These are phyloP conservation scores for Sycophila sp. DNA, from an alignment of 1,140 invertebrate genomes.

Conservation along the genomic window DNA sequence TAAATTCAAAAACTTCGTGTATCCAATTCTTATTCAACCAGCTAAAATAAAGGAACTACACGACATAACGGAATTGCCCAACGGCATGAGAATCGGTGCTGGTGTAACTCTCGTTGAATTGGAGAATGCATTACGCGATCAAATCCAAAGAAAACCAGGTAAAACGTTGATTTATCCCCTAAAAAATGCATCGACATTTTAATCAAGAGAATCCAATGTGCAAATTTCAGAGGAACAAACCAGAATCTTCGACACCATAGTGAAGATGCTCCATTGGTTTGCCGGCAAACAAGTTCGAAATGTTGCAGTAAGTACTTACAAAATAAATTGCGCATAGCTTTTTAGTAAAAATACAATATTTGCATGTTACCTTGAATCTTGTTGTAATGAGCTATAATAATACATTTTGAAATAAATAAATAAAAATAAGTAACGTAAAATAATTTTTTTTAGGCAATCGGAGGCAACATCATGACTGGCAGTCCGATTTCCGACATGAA, in stretches of 20 bases:
- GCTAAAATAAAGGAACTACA: slow-evolving; percentile 77
- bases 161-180: slow-evolving; percentile 29
- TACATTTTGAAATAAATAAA: too few relatives aligned
- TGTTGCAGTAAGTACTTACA: slow-evolving; percentile 70
- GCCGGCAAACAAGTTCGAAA: slow-evolving; percentile 94
- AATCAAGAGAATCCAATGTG: too few relatives aligned
- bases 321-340: background rate
- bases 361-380: background rate
- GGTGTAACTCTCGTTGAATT: slow-evolving; percentile 83
- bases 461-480: slow-evolving; percentile 94
- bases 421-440: too few relatives aligned
- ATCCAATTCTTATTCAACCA: slow-evolving; percentile 84
- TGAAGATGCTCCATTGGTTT: slow-evolving; percentile 93
- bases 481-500: slow-evolving; percentile 96
- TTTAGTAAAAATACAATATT: background rate
- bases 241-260: slow-evolving; percentile 77
- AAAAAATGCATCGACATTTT: too few relatives aligned
- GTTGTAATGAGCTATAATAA: too few relatives aligned
- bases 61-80: slow-evolving; percentile 65
- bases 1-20: slow-evolving; percentile 86
- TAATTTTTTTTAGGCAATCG: slow-evolving; percentile 73
- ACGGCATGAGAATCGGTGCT: slow-evolving; percentile 80
- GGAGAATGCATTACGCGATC: slow-evolving; percentile 69
- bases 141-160: slow-evolving; percentile 69
- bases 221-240: slow-evolving; percentile 71